Base-by-base conservation (phyloP, 2,797 vertebrate genomes). In the Pelodytes ibericus region DNA sequence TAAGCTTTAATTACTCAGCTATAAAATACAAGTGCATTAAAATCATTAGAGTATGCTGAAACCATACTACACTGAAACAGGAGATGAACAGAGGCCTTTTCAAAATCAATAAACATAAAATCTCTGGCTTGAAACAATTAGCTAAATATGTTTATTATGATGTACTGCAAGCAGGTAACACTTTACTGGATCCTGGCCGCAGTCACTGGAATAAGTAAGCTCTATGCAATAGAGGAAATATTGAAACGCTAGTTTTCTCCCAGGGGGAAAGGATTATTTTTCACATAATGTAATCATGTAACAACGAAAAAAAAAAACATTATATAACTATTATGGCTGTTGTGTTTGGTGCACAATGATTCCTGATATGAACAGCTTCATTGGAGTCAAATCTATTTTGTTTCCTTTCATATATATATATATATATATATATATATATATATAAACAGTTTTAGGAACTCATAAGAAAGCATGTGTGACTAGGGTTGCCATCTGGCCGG, bases 111-210 rank as follows among this genome's bases (percentile, higher is more conserved):
- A 72, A 78, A 36, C 70, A 73, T 60, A 68, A 65, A 67, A 73
- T 68, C 61, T 49, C 24, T 30, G 57, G 63, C 70, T 68, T 29
- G 30, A 31, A 73, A 73, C 64, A 72, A 72, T 72, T 72, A 67
- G 70, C 69, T 78, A 67, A 72, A 78, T 67, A 72, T 72, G 69
- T 66, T 72, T 78, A 78, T 72, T 51, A 66, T 47, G 69, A 56
- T 72, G 53, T 77, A 51, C 56, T 29, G 39, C 13, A 25, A 13
- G 41, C 74, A 76, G 66, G 49, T 64, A 75, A 64, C 44, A 39
- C 22, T 31, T 53, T 53, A 33, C 59, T 56, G 47, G 29, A 72
- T 22, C 9, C 11, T 60, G 59, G 67, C 75, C 62, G 53, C 69
- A 65, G 61, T n/a, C 5, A 1, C 57, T 9, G 57, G 26, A 27